Evolutionary conservation across 2,797 vertebrate species (phyloP).

Genomic region (Clarias fuscus): DNA sequence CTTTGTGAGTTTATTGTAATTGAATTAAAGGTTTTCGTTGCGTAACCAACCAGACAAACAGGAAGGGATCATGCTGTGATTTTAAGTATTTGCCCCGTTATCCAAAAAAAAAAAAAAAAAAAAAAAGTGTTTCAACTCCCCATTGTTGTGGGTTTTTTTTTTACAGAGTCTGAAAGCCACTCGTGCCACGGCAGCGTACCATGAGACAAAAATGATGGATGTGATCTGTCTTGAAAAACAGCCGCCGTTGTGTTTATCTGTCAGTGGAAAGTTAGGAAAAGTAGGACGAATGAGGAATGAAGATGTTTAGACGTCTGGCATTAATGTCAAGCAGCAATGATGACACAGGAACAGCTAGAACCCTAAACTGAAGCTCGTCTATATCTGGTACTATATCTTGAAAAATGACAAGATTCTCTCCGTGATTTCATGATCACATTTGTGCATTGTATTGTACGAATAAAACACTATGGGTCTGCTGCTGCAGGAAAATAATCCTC

Average conservation of each 20-base stretch:
- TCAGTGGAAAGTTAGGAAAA: conserved; percentile 31
- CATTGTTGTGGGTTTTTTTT: neutral
- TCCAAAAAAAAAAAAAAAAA: conserved; percentile 7
- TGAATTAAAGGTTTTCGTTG: neutral
- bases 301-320: conserved; percentile 11
- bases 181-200: conserved; percentile 38
- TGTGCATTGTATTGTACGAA: neutral
- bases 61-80: neutral
- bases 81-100: neutral
- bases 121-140: conserved; percentile 11
- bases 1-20: neutral
- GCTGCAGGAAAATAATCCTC: neutral
- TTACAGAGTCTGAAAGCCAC: conserved; percentile 31
- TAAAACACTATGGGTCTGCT: neutral
- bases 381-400: too few relatives aligned
- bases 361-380: neutral
- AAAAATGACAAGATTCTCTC: neutral
- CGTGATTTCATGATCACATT: neutral
- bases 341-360: neutral
- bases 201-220: conserved; percentile 41
- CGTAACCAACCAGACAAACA: neutral
- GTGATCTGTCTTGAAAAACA: conserved; percentile 33
- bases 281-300: conserved; percentile 35
- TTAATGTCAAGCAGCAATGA: conserved; percentile 1
- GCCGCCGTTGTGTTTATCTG: conserved; percentile 31